phyloP scores from a whole-genome alignment of 2,797 vertebrate species.

The Siniperca undulata region DNA sequence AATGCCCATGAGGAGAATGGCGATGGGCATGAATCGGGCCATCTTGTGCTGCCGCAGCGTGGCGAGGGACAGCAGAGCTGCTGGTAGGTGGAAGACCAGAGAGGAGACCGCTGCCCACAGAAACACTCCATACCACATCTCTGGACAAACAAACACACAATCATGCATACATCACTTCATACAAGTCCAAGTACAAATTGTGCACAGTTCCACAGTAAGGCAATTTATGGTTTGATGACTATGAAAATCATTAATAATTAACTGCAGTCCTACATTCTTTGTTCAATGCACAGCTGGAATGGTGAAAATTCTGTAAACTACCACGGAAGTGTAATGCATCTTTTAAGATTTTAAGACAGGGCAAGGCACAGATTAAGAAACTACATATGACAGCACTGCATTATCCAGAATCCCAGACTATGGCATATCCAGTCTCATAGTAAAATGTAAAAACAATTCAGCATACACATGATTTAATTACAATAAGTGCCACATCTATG shows the following conservation, averaged over 20 bases:
- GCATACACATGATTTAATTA: background rate
- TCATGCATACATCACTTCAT: background rate
- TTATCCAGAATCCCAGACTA: too few relatives aligned
- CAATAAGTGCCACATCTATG: background rate
- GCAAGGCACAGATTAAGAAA: background rate
- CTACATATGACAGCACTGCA: background rate
- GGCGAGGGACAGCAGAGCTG: slow-evolving; percentile 91
- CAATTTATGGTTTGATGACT: background rate
- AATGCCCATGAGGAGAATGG: slow-evolving; percentile 94
- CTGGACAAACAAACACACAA: slow-evolving; percentile 75
- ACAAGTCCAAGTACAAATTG: background rate
- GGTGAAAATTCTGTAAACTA: background rate
- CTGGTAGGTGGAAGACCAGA: slow-evolving; percentile 93
- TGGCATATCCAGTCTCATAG: too few relatives aligned
- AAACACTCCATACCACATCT: slow-evolving; percentile 99
- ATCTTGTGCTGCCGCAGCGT: slow-evolving; percentile 93
- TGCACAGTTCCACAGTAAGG: background rate
- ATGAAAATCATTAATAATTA: background rate
- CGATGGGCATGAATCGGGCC: slow-evolving; percentile 93
- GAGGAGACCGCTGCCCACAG: slow-evolving; percentile 96
- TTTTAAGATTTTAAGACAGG: background rate
- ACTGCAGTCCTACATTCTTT: background rate
- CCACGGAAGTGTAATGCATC: background rate
- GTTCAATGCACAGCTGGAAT: background rate
- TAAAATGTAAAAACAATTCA: background rate